phyloP scores from a whole-genome alignment of 2,888 invertebrate genomes.

The Julus scanicus region DNA sequence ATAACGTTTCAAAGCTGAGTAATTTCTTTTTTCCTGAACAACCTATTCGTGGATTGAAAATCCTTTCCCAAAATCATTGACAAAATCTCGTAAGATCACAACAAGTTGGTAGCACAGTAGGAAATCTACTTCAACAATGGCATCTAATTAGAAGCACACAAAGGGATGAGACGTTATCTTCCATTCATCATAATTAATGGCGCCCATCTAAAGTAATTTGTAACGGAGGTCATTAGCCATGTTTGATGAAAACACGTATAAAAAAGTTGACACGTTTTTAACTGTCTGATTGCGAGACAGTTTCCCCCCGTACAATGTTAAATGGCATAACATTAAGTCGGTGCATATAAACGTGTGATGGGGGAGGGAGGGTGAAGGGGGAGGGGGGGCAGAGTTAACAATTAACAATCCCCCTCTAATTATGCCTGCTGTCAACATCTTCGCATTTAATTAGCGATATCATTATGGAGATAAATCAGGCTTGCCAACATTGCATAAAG shows the following conservation, averaged over 20 bases:
- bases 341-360: too few species aligned
- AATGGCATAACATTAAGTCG: neutral
- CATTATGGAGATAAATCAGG: conserved; percentile 48
- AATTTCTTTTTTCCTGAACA: too few species aligned
- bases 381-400: neutral
- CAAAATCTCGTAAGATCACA: neutral
- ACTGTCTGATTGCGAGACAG: neutral
- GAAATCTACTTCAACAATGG: neutral
- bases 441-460: conserved; percentile 32
- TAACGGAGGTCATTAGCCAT: neutral
- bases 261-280: neutral
- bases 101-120: neutral
- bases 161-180: neutral
- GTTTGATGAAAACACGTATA: neutral
- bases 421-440: conserved; percentile 50
- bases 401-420: conserved; percentile 36
- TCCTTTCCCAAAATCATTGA: too few species aligned
- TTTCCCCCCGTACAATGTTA: neutral
- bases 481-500: conserved; percentile 15
- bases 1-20: too few species aligned
- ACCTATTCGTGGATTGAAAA: too few species aligned
- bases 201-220: conserved; percentile 4
- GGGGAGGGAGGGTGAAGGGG: neutral
- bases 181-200: conserved; percentile 13
- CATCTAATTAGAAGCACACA: neutral